Evolutionary conservation across 2,113 vertebrate species (phyloP).

Genomic region (Menidia beryllina): DNA sequence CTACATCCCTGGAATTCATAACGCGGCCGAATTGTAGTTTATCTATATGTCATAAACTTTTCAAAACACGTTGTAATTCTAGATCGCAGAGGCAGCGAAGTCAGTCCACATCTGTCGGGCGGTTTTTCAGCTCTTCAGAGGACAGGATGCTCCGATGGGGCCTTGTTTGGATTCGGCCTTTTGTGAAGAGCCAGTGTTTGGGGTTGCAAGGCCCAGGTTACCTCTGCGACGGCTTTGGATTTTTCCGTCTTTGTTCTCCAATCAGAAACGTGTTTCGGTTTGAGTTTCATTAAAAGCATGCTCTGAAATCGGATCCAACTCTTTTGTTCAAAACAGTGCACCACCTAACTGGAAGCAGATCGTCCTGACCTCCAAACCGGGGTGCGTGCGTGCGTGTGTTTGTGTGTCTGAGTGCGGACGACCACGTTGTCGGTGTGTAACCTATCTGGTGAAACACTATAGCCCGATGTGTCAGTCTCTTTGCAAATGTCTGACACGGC

Average conservation of each 20-base stretch:
- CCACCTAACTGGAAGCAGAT: conserved; percentile 82
- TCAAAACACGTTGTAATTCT: conserved; percentile 79
- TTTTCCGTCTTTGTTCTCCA: conserved; percentile 78
- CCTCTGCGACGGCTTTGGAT: conserved; percentile 63
- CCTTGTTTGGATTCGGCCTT: conserved; percentile 68
- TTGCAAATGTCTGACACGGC: conserved; percentile 27
- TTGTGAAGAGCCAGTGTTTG: conserved; percentile 63
- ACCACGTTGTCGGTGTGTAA: conserved; percentile 33
- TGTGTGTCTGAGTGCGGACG: conserved; percentile 17
- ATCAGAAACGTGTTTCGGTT: conserved; percentile 79
- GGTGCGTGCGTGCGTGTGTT: conserved; percentile 36
- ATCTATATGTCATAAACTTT: conserved; percentile 65
- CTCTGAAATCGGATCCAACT: conserved; percentile 77
- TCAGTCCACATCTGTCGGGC: conserved; percentile 43
- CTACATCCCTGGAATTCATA: conserved; percentile 64
- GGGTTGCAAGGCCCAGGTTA: conserved; percentile 64
- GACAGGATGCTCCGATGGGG: conserved; percentile 58
- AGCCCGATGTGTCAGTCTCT: conserved; percentile 42
- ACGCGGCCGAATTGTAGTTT: conserved; percentile 64
- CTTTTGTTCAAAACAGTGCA: conserved; percentile 73
- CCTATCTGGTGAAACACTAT: conserved; percentile 44
- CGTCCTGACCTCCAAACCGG: conserved; percentile 37
- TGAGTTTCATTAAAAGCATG: conserved; percentile 82
- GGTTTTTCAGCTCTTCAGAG: conserved; percentile 44
- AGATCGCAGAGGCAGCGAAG: conserved; percentile 50